Evolutionary conservation across 1,140 invertebrate genomes (phyloP), one percentile per base, ranked within the genome.

Genomic region (Formica exsecta): DNA sequence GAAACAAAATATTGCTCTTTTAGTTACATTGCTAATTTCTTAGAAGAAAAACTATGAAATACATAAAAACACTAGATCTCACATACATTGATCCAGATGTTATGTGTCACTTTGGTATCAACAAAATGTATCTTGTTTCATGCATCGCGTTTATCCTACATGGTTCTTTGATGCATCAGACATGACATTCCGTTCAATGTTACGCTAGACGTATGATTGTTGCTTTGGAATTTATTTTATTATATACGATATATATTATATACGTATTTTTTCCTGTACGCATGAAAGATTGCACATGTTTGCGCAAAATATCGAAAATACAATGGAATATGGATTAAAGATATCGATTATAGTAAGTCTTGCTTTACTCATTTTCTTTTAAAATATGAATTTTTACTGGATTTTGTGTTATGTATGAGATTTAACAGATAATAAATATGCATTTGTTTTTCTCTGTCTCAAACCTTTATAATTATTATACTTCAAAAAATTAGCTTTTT

Each of bases 101-200:
- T 71, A 71, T 25, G 16, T 41, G 25, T 71, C 29, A 44, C 25
- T 51, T 32, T 13, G 29, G 19, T 59, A 25, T 70, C 64, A 83
- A 38, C 54, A 44, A 68, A 54, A 8, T 61, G 61, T 66, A 74
- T 83, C 65, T 29, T 48, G 68, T 83, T 38, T 83, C 54, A 61
- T 70, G 68, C 54, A 68, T 83, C 68, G 79, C 54, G 66, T 54
- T 25, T 73, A 83, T 41, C 25, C 41, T 83, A 36, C 68, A 83
- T 57, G 66, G 25, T 83, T 61, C 68, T 83, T 29, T 13, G 79
- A 57, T 73, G 54, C 38, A 22, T 74, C 62, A 61, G 38, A 22
- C 38, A 74, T 83, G 79, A 83, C 68, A 81, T 73, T 29, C 44
- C 54, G 54, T 36, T 25, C 68, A 71, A 83, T 32, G 68, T 73